Conservation (phyloP, 2,888 invertebrate genomes). For the Agriopis leucophaearia region DNA sequence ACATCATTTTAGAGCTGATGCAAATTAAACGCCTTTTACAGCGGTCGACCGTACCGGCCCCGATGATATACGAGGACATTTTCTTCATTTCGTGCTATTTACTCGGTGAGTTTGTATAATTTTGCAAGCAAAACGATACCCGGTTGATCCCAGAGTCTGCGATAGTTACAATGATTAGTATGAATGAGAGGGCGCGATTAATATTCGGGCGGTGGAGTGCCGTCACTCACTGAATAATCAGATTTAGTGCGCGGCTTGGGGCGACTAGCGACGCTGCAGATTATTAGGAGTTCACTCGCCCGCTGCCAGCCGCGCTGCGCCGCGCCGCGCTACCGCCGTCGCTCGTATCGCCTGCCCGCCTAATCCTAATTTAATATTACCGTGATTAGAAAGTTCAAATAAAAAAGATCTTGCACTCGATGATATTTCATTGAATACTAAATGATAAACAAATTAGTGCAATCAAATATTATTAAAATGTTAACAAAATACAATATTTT, state of each 20-base stretch:
- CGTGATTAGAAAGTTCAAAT: too few relatives aligned
- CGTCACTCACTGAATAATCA: slow-evolving; percentile 69
- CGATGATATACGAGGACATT: slow-evolving; percentile 68
- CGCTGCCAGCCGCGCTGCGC: neutral
- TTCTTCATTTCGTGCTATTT: slow-evolving; percentile 61
- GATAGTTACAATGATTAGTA: slow-evolving; percentile 65
- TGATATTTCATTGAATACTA: neutral
- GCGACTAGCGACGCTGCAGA: slow-evolving; percentile 58
- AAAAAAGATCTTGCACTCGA: neutral
- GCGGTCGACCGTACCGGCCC: slow-evolving; percentile 56
- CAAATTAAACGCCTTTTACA: slow-evolving; percentile 48
- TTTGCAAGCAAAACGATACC: slow-evolving; percentile 63
- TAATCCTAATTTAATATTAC: neutral
- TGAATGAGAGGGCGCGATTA: slow-evolving; percentile 64
- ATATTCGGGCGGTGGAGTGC: slow-evolving; percentile 67
- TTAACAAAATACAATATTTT: neutral
- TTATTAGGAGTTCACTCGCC: slow-evolving; percentile 51
- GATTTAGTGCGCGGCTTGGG: slow-evolving; percentile 65
- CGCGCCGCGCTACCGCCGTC: neutral
- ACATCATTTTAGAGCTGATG: slow-evolving; percentile 51
- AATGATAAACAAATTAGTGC: neutral
- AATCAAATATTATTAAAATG: neutral
- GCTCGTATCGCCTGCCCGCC: neutral
- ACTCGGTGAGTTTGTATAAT: slow-evolving; percentile 63
- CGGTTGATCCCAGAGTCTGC: slow-evolving; percentile 57